phyloP scores from a whole-genome alignment of 1,140 invertebrate genomes.

The Agraylea sexmaculata region DNA sequence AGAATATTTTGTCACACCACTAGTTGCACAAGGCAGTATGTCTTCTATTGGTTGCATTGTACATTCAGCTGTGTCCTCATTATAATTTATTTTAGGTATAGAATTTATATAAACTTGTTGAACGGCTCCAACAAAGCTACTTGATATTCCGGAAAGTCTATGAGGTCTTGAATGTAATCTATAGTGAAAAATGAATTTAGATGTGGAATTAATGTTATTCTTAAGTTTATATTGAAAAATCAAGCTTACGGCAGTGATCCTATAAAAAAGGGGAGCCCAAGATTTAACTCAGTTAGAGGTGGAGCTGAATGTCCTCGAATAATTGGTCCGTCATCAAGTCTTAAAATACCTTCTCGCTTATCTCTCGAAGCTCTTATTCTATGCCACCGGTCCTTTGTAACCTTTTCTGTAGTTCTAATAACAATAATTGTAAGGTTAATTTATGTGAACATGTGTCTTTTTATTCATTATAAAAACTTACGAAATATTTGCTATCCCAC shows the following conservation, averaged over 20 bases:
- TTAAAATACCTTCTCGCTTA: conserved; percentile 65
- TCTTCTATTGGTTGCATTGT: conserved; percentile 34
- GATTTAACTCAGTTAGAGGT: conserved; percentile 69
- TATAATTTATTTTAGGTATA: conserved; percentile 35
- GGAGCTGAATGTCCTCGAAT: conserved; percentile 58
- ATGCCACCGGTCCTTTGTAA: conserved; percentile 67
- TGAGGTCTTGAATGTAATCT: conserved; percentile 60
- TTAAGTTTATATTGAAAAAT: not conserved
- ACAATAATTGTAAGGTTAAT: conserved; percentile 1
- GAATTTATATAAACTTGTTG: conserved; percentile 78
- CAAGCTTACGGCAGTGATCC: conserved; percentile 66
- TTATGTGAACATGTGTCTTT: not conserved
- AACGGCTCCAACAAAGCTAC: conserved; percentile 70
- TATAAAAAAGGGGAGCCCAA: conserved; percentile 71
- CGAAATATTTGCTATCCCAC: conserved; percentile 74
- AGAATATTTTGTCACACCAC: conserved; percentile 33
- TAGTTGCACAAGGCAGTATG: conserved; percentile 34
- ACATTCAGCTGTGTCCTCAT: conserved; percentile 31
- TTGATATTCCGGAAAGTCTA: conserved; percentile 56
- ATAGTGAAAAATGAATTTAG: conserved; percentile 20
- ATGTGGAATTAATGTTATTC: not conserved
- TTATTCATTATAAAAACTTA: conserved; percentile 39
- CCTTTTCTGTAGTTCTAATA: conserved; percentile 36
- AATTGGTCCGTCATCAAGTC: conserved; percentile 59
- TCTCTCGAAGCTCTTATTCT: conserved; percentile 59